Conservation (phyloP, 2,113 vertebrate species). For the Geothlypis trichas region DNA sequence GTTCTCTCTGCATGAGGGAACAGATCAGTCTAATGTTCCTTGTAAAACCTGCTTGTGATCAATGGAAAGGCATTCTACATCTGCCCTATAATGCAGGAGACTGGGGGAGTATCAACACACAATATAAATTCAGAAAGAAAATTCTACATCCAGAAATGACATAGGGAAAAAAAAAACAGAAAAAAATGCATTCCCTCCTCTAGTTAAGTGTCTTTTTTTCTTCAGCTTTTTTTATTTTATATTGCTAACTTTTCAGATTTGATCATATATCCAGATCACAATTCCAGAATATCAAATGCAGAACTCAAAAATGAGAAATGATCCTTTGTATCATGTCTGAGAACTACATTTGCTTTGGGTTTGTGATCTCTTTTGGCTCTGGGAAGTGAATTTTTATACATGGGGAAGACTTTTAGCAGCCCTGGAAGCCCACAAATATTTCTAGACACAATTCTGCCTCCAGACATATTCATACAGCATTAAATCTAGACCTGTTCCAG, state of each 20-base stretch:
- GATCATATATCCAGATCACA: neutral
- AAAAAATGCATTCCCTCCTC: neutral
- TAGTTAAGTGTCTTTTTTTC: neutral
- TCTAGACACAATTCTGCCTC: slow-evolving; percentile 9
- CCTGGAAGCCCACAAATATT: slow-evolving; percentile 1
- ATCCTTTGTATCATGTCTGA: neutral
- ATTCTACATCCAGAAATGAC: neutral
- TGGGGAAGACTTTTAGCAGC: neutral
- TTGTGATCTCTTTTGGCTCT: neutral
- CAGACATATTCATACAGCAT: neutral
- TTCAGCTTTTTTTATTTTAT: neutral
- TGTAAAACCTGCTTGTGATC: neutral
- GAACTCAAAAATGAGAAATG: neutral
- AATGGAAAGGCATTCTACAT: neutral
- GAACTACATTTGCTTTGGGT: neutral
- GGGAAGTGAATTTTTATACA: neutral
- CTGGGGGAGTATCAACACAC: neutral
- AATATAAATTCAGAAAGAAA: neutral
- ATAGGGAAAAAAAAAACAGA: neutral
- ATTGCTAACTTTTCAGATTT: neutral
- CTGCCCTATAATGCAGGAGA: neutral
- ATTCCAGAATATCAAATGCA: neutral
- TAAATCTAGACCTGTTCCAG: slow-evolving; percentile 18
- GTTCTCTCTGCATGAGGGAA: neutral
- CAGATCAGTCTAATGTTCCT: neutral